phyloP scores from a whole-genome alignment of 2,113 vertebrate genomes.

The Struthio camelus region DNA sequence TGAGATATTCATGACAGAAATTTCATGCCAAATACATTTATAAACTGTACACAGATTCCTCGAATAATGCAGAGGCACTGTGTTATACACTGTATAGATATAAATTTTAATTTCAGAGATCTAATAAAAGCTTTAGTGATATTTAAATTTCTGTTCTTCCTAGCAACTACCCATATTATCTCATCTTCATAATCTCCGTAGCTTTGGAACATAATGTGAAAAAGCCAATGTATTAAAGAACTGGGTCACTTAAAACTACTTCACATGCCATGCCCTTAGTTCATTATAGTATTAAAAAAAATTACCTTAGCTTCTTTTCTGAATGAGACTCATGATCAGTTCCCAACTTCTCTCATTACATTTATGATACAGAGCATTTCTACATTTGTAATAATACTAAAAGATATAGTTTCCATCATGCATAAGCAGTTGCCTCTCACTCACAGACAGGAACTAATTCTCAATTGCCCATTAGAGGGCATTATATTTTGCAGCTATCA shows the following conservation, averaged over 20 bases:
- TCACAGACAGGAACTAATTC: conserved; percentile 9
- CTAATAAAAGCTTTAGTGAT: background rate
- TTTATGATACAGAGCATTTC: background rate
- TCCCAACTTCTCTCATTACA: conserved; percentile 28
- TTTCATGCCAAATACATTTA: background rate
- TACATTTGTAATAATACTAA: background rate
- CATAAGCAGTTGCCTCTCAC: conserved; percentile 2
- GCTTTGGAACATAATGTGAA: conserved; percentile 8
- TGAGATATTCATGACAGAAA: background rate
- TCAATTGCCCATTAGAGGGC: background rate
- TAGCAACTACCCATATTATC: background rate
- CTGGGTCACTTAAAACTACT: background rate
- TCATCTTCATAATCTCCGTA: background rate
- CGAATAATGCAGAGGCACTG: background rate
- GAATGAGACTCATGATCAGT: conserved; percentile 29
- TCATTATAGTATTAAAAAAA: background rate
- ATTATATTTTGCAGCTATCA: background rate
- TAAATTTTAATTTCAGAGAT: background rate
- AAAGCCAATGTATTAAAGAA: background rate
- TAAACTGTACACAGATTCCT: background rate
- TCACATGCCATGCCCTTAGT: conserved; percentile 34
- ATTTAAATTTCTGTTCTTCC: background rate
- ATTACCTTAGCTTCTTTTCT: background rate
- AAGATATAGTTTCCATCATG: background rate
- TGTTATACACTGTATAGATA: background rate